Conservation (phyloP, 2,797 vertebrate genomes). For the Potorous gilbertii region DNA sequence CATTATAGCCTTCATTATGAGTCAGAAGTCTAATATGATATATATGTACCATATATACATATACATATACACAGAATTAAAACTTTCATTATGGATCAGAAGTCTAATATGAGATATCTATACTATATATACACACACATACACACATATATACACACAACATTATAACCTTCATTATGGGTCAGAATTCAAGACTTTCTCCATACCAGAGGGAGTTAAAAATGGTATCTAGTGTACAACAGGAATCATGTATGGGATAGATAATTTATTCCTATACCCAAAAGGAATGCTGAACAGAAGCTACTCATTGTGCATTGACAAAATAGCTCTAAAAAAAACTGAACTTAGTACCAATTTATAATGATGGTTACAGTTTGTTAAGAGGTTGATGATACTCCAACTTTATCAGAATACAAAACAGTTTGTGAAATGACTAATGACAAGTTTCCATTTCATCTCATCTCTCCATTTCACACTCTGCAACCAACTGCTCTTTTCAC, state of each 20-base stretch:
- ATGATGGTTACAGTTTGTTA: background rate
- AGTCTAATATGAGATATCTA: background rate
- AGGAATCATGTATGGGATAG: background rate
- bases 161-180: background rate
- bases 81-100: background rate
- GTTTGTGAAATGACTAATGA: background rate
- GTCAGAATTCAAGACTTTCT: background rate
- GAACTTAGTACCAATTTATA: background rate
- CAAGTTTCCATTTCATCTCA: background rate
- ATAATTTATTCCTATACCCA: background rate
- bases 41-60: too few relatives aligned
- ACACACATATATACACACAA: too few relatives aligned
- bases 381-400: background rate
- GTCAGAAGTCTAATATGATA: background rate
- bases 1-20: background rate
- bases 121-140: too few relatives aligned
- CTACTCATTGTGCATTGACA: background rate
- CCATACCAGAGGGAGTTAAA: background rate
- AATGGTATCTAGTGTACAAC: background rate
- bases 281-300: background rate
- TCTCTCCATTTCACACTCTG: background rate
- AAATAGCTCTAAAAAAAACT: background rate
- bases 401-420: background rate
- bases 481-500: background rate
- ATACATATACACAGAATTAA: too few relatives aligned